These are phyloP conservation scores for Melospiza georgiana DNA, from an alignment of 2,113 vertebrate genomes.

Conservation along the genomic window DNA sequence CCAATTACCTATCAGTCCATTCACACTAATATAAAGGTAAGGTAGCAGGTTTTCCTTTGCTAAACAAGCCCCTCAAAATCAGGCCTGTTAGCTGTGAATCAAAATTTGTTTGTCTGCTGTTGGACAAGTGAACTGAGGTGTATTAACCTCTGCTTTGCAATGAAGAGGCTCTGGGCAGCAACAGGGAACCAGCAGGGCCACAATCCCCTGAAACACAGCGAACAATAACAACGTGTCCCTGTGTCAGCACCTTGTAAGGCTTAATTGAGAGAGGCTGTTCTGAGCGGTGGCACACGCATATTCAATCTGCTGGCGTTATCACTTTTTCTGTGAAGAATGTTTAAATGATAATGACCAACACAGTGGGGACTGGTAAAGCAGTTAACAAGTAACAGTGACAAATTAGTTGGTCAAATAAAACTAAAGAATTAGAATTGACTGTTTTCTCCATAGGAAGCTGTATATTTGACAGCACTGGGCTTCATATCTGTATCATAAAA, in stretches of 20 bases:
- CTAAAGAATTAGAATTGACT: not conserved
- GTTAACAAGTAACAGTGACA: not conserved
- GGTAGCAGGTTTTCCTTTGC: not conserved
- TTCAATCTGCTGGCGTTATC: not conserved
- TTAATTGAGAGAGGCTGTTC: not conserved
- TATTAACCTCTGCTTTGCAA: not conserved
- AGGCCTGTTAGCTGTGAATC: not conserved
- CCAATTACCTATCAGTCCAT: not conserved
- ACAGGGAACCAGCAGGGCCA: not conserved
- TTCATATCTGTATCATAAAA: not conserved
- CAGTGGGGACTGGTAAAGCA: not conserved
- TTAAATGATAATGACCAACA: not conserved
- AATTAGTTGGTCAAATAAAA: not conserved
- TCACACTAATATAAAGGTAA: not conserved
- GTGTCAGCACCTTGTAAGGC: not conserved
- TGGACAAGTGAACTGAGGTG: not conserved
- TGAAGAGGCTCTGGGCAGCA: not conserved
- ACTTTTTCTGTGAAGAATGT: not conserved
- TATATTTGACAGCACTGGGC: not conserved
- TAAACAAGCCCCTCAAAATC: not conserved
- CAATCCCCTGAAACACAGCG: rapidly evolving
- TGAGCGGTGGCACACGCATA: not conserved
- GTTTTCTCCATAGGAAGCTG: not conserved
- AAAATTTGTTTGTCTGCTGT: not conserved
- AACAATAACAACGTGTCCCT: rapidly evolving